Base-by-base conservation (phyloP, 2,113 vertebrate genomes). In the Microcebus griseorufus region DNA sequence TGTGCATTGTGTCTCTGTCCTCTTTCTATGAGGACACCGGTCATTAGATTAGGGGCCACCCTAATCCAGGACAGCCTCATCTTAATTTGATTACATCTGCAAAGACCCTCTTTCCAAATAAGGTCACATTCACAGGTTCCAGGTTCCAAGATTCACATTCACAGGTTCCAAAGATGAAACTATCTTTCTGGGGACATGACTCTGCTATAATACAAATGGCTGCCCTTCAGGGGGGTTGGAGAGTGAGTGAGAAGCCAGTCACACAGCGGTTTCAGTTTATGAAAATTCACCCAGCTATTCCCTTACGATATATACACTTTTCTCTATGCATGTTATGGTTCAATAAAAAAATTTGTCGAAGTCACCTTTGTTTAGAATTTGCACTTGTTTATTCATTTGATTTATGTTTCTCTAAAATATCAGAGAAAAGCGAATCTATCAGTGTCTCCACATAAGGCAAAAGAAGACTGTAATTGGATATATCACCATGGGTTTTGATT, bases 361-460 rank as follows among this genome's bases (percentile, higher is more conserved):
- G 64, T 76, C 85, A 67, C 70, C 70, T 95, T 95, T 95, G 83
- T 89, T 98, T 94, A 96, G 92, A 94, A 95, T 95, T 86, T 85
- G 1, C 17, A 95, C 65, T 96, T 96, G 81, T 83, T 96, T 93
- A 87, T 64, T 83, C 62, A 87, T 95, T 89, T 89, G 86, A 97
- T 95, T 95, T 87, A 97, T 90, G 86, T 87, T 91, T 95, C 95
- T 96, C 92, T 93, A 92, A 97, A 97, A 86, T 67, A 93, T 72
- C 39, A 93, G 27, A n/a, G 70, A 88, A 90, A 86, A 96, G 69
- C 39, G 89, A 93, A 97, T 97, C 69, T 80, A 87, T 97, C 95
- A 95, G 45, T 75, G 69, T 93, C 89, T 97, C 39, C 75, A 95
- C 85, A 89, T 45, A 62, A 95, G 90, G 95, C 86, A 62, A 79